A percentile compares a stretch with the other conserved stretches of the same genome.
phyloP scores from a whole-genome alignment of 2,113 vertebrate species.

The Athene cunicularia region DNA sequence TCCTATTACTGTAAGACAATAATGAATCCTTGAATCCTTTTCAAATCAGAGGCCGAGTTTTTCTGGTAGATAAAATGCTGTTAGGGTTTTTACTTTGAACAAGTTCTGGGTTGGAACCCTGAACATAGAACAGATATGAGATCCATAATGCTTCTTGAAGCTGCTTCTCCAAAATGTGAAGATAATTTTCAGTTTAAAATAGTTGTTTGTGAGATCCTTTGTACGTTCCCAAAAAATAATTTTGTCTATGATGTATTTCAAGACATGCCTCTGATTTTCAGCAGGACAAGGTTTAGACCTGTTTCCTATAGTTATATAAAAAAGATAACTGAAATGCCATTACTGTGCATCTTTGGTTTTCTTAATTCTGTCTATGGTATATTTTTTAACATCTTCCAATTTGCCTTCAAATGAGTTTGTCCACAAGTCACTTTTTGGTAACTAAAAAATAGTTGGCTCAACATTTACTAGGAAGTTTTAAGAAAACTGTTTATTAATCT shows the following conservation, averaged over 20 bases:
- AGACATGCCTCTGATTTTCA: neutral
- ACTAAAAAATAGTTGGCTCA: neutral
- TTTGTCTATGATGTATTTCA: neutral
- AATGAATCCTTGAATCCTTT: neutral
- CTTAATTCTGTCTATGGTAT: neutral
- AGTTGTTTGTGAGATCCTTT: neutral
- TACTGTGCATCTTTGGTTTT: neutral
- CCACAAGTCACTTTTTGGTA: neutral
- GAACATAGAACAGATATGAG: neutral
- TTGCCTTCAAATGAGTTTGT: neutral
- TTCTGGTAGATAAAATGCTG: neutral
- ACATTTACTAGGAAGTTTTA: neutral
- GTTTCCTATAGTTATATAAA: neutral
- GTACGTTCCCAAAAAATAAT: neutral
- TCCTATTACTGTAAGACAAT: neutral
- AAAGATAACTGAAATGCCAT: neutral
- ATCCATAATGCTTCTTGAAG: neutral
- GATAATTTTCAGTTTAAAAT: neutral
- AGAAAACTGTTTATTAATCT: neutral
- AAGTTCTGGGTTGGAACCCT: neutral
- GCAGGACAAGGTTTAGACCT: neutral
- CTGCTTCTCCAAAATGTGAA: neutral
- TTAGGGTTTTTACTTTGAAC: neutral
- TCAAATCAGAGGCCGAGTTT: neutral
- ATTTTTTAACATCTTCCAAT: neutral